A percentile compares a stretch with the other conserved stretches of the same genome.
phyloP scores from a whole-genome alignment of 2,113 vertebrate genomes.

The Tenrec ecaudatus region DNA sequence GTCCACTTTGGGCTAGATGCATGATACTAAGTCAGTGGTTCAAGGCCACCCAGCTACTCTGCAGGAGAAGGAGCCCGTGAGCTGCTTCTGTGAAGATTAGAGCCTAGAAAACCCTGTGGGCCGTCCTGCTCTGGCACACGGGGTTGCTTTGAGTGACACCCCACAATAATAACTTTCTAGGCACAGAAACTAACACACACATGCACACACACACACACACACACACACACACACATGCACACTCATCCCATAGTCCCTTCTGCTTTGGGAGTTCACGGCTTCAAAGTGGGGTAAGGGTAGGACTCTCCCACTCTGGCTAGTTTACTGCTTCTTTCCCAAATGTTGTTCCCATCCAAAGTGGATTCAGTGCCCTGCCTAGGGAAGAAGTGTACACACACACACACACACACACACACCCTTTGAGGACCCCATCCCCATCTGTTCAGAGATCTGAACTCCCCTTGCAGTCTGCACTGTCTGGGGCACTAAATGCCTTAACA shows the following conservation, averaged over 20 bases:
- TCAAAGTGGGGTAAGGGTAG: background rate
- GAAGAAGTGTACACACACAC: slow-evolving; percentile 40
- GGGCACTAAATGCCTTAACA: slow-evolving; percentile 85
- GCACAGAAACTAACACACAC: background rate
- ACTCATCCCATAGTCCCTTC: background rate
- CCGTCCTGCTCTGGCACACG: background rate
- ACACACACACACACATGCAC: background rate
- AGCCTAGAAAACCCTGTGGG: background rate
- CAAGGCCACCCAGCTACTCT: background rate
- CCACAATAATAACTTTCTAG: background rate
- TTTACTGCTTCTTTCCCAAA: slow-evolving; percentile 23
- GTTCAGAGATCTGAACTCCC: slow-evolving; percentile 88
- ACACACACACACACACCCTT: slow-evolving; percentile 28
- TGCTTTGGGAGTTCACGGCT: background rate
- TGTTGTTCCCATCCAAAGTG: slow-evolving; percentile 54
- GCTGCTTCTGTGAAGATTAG: too few relatives aligned
- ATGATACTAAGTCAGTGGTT: background rate
- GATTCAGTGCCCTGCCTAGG: background rate
- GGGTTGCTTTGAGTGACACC: background rate
- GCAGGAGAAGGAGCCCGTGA: too few relatives aligned
- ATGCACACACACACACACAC: background rate
- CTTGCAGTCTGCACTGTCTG: slow-evolving; percentile 79
- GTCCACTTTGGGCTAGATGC: background rate
- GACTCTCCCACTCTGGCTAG: background rate
- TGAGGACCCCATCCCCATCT: slow-evolving; percentile 46